Evolutionary conservation across 1,140 invertebrate species (phyloP).

Genomic region (Daktulosphaira vitifoliae): DNA sequence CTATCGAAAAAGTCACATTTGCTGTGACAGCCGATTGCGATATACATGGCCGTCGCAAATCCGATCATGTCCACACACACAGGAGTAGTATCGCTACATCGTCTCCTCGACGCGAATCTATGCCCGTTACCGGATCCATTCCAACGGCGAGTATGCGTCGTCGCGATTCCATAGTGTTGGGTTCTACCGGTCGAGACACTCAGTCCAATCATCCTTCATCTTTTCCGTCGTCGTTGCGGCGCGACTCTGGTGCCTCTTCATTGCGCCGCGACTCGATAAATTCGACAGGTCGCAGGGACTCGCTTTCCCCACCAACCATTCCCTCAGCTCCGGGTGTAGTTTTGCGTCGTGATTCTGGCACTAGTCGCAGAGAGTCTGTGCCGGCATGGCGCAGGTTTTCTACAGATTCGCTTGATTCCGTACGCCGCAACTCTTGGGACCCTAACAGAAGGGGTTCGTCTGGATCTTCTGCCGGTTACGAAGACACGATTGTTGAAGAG

Average conservation of each 20-base stretch:
- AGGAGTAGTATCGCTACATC: slow-evolving; percentile 39
- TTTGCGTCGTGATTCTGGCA: slow-evolving; percentile 11
- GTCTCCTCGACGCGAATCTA: slow-evolving; percentile 44
- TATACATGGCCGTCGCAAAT: slow-evolving; percentile 55
- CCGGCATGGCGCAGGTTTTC: slow-evolving; percentile 50
- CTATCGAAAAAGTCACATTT: slow-evolving; percentile 35
- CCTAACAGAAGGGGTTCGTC: slow-evolving; percentile 52
- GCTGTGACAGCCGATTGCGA: slow-evolving; percentile 49
- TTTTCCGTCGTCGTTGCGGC: slow-evolving; percentile 55
- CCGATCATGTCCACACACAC: slow-evolving; percentile 43
- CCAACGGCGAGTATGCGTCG: slow-evolving; percentile 39
- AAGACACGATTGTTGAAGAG: slow-evolving; percentile 47
- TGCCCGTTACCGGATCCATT: slow-evolving; percentile 41
- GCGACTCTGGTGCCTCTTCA: slow-evolving; percentile 38
- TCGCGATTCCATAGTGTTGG: slow-evolving; percentile 44
- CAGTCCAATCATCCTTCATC: slow-evolving; percentile 50
- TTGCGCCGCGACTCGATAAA: slow-evolving; percentile 15
- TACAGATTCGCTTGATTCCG: slow-evolving; percentile 59
- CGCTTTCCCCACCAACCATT: background rate
- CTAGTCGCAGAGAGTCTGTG: background rate
- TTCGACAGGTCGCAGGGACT: background rate
- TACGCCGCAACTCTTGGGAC: slow-evolving; percentile 59
- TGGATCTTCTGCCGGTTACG: slow-evolving; percentile 48
- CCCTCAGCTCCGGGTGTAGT: background rate
- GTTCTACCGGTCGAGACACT: slow-evolving; percentile 32